A percentile compares a stretch with the other conserved stretches of the same genome.
Conservation (phyloP, 2,888 invertebrate genomes). For the Tortricodes alternella region DNA sequence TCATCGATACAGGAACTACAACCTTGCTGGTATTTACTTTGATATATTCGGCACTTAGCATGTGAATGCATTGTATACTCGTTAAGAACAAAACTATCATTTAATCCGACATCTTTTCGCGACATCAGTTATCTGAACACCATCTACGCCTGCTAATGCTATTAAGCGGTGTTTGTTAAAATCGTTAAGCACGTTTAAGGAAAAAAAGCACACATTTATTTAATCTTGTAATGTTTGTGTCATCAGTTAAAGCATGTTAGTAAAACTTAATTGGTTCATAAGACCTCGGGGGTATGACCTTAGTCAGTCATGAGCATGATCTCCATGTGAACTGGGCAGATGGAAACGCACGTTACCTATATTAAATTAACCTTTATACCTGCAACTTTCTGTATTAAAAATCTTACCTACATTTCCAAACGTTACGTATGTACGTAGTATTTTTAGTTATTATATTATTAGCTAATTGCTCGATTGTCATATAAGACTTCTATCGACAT, state of each 20-base stretch:
- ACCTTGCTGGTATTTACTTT: conserved; percentile 78
- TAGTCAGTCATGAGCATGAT: conserved; percentile 27
- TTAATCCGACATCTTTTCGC: conserved; percentile 1
- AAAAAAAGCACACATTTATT: conserved; percentile 1
- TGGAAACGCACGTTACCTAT: conserved; percentile 16
- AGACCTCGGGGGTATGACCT: neutral
- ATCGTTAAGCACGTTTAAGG: conserved; percentile 23
- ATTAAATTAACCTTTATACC: conserved; percentile 3
- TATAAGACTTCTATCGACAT: neutral
- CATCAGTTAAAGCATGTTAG: conserved; percentile 24
- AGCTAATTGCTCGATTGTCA: neutral
- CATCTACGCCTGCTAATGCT: conserved; percentile 32
- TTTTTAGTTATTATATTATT: neutral
- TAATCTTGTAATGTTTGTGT: conserved; percentile 23
- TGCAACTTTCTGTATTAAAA: neutral
- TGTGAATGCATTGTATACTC: conserved; percentile 37
- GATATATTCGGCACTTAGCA: conserved; percentile 53
- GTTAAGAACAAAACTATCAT: conserved; percentile 21
- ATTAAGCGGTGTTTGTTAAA: conserved; percentile 31
- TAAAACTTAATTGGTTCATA: conserved; percentile 16
- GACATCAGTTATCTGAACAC: conserved; percentile 1
- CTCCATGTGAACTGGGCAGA: conserved; percentile 8
- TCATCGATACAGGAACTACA: conserved; percentile 81
- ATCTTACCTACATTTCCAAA: neutral
- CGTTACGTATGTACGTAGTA: neutral